Evolutionary conservation across 2,888 invertebrate species (phyloP).

Genomic region (Drosophila merina): DNA sequence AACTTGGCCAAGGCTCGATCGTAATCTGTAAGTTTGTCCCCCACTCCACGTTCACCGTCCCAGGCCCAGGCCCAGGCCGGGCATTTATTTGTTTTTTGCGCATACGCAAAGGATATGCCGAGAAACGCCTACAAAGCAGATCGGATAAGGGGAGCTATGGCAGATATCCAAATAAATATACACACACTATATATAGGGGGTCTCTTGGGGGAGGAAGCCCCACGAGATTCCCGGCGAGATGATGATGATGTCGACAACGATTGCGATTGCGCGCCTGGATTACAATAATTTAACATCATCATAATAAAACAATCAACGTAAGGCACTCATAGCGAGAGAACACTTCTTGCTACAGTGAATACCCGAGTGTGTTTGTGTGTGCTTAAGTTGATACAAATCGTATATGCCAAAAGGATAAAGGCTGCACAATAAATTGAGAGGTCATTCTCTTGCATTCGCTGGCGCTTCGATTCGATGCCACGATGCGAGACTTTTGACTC

Average conservation of each 20-base stretch:
- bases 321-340: constrained; percentile 59
- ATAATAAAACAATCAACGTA: constrained; percentile 83
- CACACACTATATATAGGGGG: neutral
- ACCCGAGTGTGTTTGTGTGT: constrained; percentile 35
- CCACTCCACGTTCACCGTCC: constrained; percentile 56
- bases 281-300: constrained; percentile 83
- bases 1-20: constrained; percentile 61
- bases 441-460: constrained; percentile 70
- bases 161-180: constrained; percentile 1
- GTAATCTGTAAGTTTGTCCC: constrained; percentile 75
- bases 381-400: constrained; percentile 79
- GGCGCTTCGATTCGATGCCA: constrained; percentile 40
- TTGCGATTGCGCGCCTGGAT: constrained; percentile 81
- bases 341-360: constrained; percentile 39
- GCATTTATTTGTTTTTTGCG: constrained; percentile 74
- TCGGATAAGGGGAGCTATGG: neutral
- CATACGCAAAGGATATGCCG: constrained; percentile 75
- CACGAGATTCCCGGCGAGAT: constrained; percentile 36
- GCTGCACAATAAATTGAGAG: constrained; percentile 78
- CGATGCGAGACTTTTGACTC: constrained; percentile 34
- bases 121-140: constrained; percentile 61
- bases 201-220: constrained; percentile 29
- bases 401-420: constrained; percentile 78
- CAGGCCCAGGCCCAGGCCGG: constrained; percentile 11
- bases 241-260: constrained; percentile 80